A percentile compares a stretch with the other conserved stretches of the same genome.
Conservation (phyloP, 2,888 invertebrate genomes). For the Galerucella calmariensis region DNA sequence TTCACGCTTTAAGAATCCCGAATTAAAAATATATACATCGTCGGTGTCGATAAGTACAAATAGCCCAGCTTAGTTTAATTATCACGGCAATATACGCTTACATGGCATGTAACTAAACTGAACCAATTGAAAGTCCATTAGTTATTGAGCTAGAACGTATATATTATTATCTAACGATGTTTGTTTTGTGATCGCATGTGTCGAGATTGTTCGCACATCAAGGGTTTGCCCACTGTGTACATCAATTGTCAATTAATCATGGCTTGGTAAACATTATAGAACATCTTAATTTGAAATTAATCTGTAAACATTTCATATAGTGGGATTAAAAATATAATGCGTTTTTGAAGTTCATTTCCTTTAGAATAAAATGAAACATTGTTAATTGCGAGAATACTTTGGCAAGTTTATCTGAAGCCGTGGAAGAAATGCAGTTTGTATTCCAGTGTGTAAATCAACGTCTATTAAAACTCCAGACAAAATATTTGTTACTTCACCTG, state of each 20-base stretch:
- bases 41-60: neutral
- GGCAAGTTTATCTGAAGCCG: no score
- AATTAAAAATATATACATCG: neutral
- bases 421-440: no score
- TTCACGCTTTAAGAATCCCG: neutral
- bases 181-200: conserved; percentile 23
- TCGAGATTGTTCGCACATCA: neutral
- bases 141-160: conserved; percentile 16
- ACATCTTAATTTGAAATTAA: conserved; percentile 26
- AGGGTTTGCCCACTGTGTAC: conserved; percentile 21
- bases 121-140: conserved; percentile 19
- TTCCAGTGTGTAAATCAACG: no score
- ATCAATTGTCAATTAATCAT: conserved; percentile 34
- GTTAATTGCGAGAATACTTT: no score
- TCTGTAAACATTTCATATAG: conserved; percentile 12
- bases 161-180: conserved; percentile 18
- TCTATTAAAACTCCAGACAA: no score
- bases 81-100: neutral
- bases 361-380: no score
- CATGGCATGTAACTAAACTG: neutral
- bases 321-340: neutral
- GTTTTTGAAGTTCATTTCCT: neutral
- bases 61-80: neutral
- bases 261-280: conserved; percentile 28
- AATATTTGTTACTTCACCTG: no score